phyloP scores from a whole-genome alignment of 1,140 invertebrate species.

The Drosophila watanabei region DNA sequence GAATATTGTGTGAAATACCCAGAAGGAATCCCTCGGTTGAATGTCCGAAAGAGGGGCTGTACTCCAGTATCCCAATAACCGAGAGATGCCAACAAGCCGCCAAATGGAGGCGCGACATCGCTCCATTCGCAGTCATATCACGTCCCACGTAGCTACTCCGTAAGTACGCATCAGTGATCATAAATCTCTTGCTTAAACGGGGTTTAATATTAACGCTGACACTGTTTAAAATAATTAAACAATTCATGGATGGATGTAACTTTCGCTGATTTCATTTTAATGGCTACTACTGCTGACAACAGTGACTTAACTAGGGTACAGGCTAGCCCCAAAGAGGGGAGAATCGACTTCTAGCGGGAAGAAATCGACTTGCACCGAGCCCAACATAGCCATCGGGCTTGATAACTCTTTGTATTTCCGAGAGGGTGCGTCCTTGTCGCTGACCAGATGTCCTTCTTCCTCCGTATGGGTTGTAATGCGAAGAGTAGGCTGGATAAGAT shows the following conservation, averaged over 20 bases:
- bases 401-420: conserved; percentile 52
- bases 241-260: conserved; percentile 17
- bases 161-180: conserved; percentile 37
- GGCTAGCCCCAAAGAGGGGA: conserved; percentile 54
- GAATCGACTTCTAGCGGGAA: conserved; percentile 38
- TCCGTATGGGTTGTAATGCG: neutral
- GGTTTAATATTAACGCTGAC: conserved; percentile 8
- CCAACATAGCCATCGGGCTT: conserved; percentile 55
- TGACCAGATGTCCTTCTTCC: conserved; percentile 19
- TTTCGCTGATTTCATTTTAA: conserved; percentile 35
- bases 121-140: conserved; percentile 50
- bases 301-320: neutral
- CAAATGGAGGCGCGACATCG: conserved; percentile 17
- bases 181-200: conserved; percentile 26
- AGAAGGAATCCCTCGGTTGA: neutral
- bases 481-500: conserved; percentile 1
- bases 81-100: conserved; percentile 3
- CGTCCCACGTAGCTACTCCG: conserved; percentile 36
- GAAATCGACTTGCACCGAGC: conserved; percentile 50
- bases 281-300: conserved; percentile 40
- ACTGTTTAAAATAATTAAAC: conserved; percentile 14
- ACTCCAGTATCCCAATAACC: conserved; percentile 38
- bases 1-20: neutral
- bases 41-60: conserved; percentile 1
- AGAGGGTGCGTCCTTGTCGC: conserved; percentile 69